phyloP scores from a whole-genome alignment of 2,797 vertebrate genomes.

The Hydrolagus colliei region DNA sequence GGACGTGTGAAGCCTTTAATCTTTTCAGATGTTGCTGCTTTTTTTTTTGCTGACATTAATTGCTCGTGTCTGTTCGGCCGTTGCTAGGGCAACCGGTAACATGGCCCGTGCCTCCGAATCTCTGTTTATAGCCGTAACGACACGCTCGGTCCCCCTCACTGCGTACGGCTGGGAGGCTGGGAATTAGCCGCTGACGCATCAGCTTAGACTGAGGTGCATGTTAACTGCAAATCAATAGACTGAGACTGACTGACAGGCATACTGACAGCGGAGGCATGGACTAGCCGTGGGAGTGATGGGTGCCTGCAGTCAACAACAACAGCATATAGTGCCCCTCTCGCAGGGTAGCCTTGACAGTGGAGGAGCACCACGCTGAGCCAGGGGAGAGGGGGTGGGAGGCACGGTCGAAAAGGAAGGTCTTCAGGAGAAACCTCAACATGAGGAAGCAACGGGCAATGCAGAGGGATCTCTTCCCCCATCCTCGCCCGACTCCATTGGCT shows the following conservation, averaged over 20 bases:
- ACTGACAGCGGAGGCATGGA: background rate
- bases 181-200: background rate
- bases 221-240: no score
- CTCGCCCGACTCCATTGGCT: no score
- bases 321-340: no score
- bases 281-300: no score
- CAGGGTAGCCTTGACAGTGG: no score
- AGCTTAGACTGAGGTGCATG: background rate
- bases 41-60: background rate
- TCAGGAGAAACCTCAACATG: no score
- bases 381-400: no score
- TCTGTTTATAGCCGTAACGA: constrained; percentile 8
- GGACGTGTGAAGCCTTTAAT: background rate
- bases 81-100: constrained; percentile 10
- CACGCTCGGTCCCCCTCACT: background rate
- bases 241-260: background rate
- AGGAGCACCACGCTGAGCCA: no score
- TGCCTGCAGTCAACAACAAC: no score
- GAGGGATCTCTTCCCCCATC: no score
- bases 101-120: background rate
- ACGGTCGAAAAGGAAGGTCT: no score
- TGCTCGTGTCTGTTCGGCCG: background rate
- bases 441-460: no score
- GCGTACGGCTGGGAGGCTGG: background rate
- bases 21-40: background rate